phyloP scores from a whole-genome alignment of 2,888 invertebrate species.

The Piscicola geometra region DNA sequence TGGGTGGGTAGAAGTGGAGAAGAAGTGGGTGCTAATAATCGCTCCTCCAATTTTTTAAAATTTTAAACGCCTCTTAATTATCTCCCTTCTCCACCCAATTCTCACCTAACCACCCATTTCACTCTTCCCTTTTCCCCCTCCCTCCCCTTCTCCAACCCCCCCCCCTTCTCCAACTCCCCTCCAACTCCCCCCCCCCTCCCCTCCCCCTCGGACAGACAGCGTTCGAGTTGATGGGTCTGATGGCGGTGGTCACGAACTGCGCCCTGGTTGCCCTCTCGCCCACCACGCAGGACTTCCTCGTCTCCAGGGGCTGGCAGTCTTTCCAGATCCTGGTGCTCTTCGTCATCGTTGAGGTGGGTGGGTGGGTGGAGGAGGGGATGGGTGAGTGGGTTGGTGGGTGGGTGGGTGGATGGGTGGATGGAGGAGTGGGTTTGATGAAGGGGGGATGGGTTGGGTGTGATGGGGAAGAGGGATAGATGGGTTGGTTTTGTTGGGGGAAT shows the following conservation, averaged over 20 bases:
- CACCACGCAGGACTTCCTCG: slow-evolving; percentile 60
- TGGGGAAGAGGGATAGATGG: background rate
- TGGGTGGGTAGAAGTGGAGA: no score
- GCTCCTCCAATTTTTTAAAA: no score
- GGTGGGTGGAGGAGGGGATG: slow-evolving; percentile 4
- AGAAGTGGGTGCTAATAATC: no score
- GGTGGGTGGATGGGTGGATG: background rate
- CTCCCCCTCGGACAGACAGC: slow-evolving; percentile 63
- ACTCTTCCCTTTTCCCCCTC: no score
- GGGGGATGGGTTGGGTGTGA: background rate
- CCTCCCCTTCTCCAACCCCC: no score
- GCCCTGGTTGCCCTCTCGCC: slow-evolving; percentile 69
- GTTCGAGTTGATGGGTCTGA: slow-evolving; percentile 66
- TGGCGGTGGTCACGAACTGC: slow-evolving; percentile 70
- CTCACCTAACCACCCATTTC: no score
- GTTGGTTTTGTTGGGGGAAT: background rate
- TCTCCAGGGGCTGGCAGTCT: slow-evolving; percentile 51
- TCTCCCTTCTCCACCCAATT: no score
- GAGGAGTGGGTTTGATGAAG: background rate
- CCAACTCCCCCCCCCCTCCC: no score
- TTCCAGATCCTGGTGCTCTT: slow-evolving; percentile 64
- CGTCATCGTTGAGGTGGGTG: slow-evolving; percentile 63
- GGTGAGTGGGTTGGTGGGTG: background rate
- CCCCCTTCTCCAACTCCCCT: no score
- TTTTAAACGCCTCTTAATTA: no score